These are phyloP conservation scores for Mormyrus proboscirostris DNA, from an alignment of 2,797 vertebrate species.

Conservation along the genomic window DNA sequence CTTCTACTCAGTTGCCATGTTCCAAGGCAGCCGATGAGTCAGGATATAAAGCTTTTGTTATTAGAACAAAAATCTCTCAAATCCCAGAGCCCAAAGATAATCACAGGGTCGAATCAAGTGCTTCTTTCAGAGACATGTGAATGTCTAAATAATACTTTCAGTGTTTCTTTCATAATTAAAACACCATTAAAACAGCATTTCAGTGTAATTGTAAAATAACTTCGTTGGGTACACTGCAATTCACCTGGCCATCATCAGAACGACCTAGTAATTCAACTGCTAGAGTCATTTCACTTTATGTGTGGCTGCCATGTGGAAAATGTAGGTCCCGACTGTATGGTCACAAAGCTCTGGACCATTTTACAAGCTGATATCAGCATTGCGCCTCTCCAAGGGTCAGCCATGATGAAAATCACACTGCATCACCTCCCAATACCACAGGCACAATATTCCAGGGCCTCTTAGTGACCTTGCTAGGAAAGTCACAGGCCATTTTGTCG, in stretches of 20 bases:
- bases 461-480: background rate
- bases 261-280: background rate
- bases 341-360: background rate
- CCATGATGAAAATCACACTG: background rate
- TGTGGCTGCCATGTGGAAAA: background rate
- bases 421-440: background rate
- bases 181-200: background rate
- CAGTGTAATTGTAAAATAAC: background rate
- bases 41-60: background rate
- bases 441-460: background rate
- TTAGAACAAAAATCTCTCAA: background rate
- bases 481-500: background rate
- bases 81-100: background rate
- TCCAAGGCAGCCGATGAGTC: slow-evolving; percentile 7
- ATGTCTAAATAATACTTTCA: background rate
- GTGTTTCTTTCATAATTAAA: background rate
- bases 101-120: background rate
- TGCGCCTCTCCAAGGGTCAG: background rate
- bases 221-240: background rate
- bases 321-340: background rate
- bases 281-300: background rate
- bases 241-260: background rate
- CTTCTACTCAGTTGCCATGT: background rate
- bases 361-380: background rate
- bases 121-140: background rate